Evolutionary conservation across 2,113 vertebrate species (phyloP), one percentile per base, ranked within the genome.

Genomic region (Nesoenas mayeri): DNA sequence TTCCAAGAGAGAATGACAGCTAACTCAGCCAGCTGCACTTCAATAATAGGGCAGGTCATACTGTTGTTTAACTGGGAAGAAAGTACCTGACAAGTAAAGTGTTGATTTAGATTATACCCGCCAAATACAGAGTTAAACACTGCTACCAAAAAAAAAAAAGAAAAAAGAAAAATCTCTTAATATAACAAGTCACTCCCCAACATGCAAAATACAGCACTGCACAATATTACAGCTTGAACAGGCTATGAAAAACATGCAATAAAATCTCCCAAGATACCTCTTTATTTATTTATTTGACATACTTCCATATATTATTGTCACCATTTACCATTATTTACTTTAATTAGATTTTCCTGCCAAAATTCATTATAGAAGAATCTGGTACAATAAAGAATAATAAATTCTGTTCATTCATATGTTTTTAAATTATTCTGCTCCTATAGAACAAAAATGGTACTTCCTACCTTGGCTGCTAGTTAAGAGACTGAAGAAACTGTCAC

Each of bases 261-360:
- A 24, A 67, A 53, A 25, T 40, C 74, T 95, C 38, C 62, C 66
- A 88, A 85, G 48, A 77, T 34, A 92, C 42, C 79, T n/a, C n/a
- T n/a, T n/a, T 81, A 72, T 90, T 94, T 86, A 95, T 79, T 90
- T 83, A 70, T 91, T 88, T 94, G 95, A 80, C 51, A 74, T 66
- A 12, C 51, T 96, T 95, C 54, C 44, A 91, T 91, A 81, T 86
- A 89, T 93, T 97, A 81, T 72, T 97, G 83, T 85, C 94, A 94
- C 74, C 16, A 79, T 84, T 47, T 72, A 89, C 75, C 83, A 73
- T 69, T 94, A 58, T 92, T 95, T 94, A 79, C 87, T 79, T 96
- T 96, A 96, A 97, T 97, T 96, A 96, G 56, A 90, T 84, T 77
- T 78, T 94, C 69, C 74, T 97, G 93, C 96, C 95, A 97, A 97